A percentile compares a stretch with the other conserved stretches of the same genome.
Conservation (phyloP, 2,888 invertebrate species). For the Acrobasis consociella region DNA sequence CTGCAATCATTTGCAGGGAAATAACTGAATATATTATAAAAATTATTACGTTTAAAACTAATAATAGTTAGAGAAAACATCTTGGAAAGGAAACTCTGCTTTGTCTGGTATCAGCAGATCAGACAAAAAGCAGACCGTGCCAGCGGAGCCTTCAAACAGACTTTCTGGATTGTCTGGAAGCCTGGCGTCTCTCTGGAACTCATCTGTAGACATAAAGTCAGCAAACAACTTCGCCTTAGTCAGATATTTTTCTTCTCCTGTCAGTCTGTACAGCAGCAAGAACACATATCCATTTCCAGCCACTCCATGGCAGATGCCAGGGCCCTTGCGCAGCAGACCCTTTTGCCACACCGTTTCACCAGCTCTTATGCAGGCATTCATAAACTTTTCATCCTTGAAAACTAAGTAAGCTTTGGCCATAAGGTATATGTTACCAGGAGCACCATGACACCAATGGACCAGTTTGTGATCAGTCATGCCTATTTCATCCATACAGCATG, state of each 20-base stretch:
- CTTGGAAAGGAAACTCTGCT: slow-evolving; percentile 92
- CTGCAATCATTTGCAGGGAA: slow-evolving; percentile 25
- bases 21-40: slow-evolving; percentile 40
- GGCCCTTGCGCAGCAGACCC: slow-evolving; percentile 93
- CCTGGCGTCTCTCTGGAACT: slow-evolving; percentile 86
- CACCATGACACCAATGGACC: slow-evolving; percentile 96
- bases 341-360: slow-evolving; percentile 92
- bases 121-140: slow-evolving; percentile 91
- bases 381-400: slow-evolving; percentile 88
- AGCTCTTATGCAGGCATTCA: slow-evolving; percentile 85
- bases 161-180: slow-evolving; percentile 92
- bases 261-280: slow-evolving; percentile 88
- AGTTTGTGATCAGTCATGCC: slow-evolving; percentile 84
- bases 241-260: slow-evolving; percentile 87
- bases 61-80: slow-evolving; percentile 80
- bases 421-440: slow-evolving; percentile 90
- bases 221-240: slow-evolving; percentile 89
- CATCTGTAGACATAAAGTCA: slow-evolving; percentile 86
- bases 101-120: slow-evolving; percentile 88
- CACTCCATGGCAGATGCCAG: slow-evolving; percentile 94
- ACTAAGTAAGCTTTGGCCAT: slow-evolving; percentile 90
- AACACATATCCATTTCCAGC: slow-evolving; percentile 93
- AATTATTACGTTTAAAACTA: slow-evolving; percentile 26
- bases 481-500: slow-evolving; percentile 88
- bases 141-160: slow-evolving; percentile 93